Base-by-base conservation (phyloP, 2,888 invertebrate genomes). In the Mimumesa dahlbomi region DNA sequence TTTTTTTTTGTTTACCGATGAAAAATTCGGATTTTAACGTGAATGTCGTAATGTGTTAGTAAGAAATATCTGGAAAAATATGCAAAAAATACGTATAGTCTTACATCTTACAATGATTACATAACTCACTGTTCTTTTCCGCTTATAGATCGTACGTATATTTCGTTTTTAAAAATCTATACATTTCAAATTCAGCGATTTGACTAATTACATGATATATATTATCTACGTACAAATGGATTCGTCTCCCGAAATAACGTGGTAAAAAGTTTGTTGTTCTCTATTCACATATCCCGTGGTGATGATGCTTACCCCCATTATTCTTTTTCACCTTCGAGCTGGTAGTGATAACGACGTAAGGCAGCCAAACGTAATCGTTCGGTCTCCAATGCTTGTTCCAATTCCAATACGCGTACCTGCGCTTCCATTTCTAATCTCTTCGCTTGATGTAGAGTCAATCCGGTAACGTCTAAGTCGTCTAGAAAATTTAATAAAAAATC, bases 341-440 rank as follows among this genome's bases (percentile, higher is more conserved):
- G 95, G 91, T 99, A 99, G 91, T 99, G 98, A 78, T 96, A 94
- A 85, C 95, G 95, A 69, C 99, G 92, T 64, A 99, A 92, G 65
- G 97, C 95, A 21, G 97, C 93, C 76, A 99, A 91, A 75, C 94
- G 92, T 75, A 94, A 92, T 72, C 99, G 92, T 91, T 99, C 98
- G 76, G 94, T 95, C 87, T 97, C 96, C 74, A 99, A 91, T 58
- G 95, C 94, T 74, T 95, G 95, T 89, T 99, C 98, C 79, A 98
- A 91, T 90, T 98, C 97, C 76, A 99, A 91, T 65, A 98, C 96
- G 84, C 96, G 94, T 42, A 98, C 97, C 90, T 98, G 98, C 77
- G 97, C 95, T 90, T 99, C 98, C 97, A 99, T 98, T 92, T 99
- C 99, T 82, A 97, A 91, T 34, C 96, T 94, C 87, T 99, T 98